phyloP scores from a whole-genome alignment of 2,888 invertebrate genomes.

The Argyra leucocephala region DNA sequence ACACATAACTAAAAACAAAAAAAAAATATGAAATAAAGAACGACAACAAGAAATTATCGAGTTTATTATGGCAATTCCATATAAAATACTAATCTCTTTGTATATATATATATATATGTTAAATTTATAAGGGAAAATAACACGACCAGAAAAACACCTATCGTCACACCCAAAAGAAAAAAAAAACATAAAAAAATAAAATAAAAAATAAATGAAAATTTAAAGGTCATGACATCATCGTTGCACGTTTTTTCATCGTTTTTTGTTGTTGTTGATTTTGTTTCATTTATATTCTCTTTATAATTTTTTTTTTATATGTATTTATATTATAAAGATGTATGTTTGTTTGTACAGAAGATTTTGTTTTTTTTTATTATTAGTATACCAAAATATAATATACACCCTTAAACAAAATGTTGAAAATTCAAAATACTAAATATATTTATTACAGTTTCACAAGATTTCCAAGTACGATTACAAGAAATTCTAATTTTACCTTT shows the following conservation, averaged over 20 bases:
- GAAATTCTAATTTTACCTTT: slow-evolving; percentile 4
- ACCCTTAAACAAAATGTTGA: background rate
- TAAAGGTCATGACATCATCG: slow-evolving; percentile 4
- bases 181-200: background rate
- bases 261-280: background rate
- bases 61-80: background rate
- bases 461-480: background rate
- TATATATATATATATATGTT: background rate
- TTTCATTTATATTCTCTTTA: background rate
- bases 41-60: background rate
- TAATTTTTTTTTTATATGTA: background rate
- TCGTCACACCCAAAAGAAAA: slow-evolving; percentile 1
- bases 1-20: too few relatives aligned
- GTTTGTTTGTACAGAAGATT: background rate
- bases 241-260: background rate
- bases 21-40: background rate
- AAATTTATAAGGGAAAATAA: background rate
- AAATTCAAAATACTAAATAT: background rate
- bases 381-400: background rate
- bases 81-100: background rate
- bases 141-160: background rate
- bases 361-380: background rate
- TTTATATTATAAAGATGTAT: too few relatives aligned
- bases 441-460: background rate
- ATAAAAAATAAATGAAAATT: background rate